Evolutionary conservation across 2,888 invertebrate species (phyloP).

Genomic region (Capitulum mitella): DNA sequence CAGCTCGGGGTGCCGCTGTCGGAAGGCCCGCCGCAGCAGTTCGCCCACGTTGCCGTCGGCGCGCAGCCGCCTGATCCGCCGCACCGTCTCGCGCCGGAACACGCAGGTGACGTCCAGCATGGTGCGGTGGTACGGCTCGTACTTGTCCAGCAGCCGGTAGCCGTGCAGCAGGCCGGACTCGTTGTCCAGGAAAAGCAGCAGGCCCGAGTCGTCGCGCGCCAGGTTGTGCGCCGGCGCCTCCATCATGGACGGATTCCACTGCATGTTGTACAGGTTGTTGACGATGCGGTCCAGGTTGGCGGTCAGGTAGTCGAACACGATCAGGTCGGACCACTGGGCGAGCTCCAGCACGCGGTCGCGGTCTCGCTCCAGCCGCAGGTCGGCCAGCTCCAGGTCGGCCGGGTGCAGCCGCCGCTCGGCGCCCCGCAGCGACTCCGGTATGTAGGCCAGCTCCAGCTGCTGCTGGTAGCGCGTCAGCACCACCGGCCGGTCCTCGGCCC

Average conservation of each 20-base stretch:
- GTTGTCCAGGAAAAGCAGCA: conserved; percentile 73
- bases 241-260: conserved; percentile 86
- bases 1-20: conserved; percentile 55
- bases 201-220: conserved; percentile 61
- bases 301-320: conserved; percentile 82
- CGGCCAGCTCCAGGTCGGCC: conserved; percentile 49
- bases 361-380: conserved; percentile 34
- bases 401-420: conserved; percentile 64
- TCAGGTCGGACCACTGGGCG: conserved; percentile 82
- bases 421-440: conserved; percentile 66
- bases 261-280: conserved; percentile 78
- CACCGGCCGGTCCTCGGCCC: conserved; percentile 69
- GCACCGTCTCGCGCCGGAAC: conserved; percentile 63
- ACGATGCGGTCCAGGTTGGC: conserved; percentile 82
- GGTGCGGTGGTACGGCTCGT: conserved; percentile 69
- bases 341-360: conserved; percentile 59
- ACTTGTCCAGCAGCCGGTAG: conserved; percentile 73
- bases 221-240: conserved; percentile 80
- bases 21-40: conserved; percentile 58
- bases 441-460: conserved; percentile 66
- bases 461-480: conserved; percentile 71
- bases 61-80: conserved; percentile 55
- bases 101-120: conserved; percentile 72
- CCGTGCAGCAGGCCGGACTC: conserved; percentile 78
- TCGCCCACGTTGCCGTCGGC: conserved; percentile 54